Evolutionary conservation across 1,140 invertebrate genomes (phyloP).

Genomic region (Dendroctonus valens): DNA sequence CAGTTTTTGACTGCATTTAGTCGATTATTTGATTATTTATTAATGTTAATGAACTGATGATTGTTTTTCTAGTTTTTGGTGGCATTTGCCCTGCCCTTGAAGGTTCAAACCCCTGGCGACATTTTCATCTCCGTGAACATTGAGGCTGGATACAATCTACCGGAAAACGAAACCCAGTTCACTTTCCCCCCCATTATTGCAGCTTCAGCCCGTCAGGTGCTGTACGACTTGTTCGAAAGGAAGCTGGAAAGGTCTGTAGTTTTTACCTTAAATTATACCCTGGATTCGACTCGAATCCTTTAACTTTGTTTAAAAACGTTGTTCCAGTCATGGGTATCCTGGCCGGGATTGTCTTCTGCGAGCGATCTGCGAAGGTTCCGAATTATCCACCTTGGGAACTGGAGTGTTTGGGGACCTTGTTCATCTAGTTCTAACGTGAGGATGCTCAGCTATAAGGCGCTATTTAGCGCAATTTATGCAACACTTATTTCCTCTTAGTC

Average conservation of each 20-base stretch:
- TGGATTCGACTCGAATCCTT: too few relatives aligned
- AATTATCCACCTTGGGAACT: conserved; percentile 51
- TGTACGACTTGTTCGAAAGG: conserved; percentile 39
- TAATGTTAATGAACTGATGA: too few relatives aligned
- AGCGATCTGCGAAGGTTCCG: conserved; percentile 53
- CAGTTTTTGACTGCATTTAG: too few relatives aligned
- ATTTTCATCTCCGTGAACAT: conserved; percentile 75
- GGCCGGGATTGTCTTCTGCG: conserved; percentile 53
- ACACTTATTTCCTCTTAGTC: conserved; percentile 47
- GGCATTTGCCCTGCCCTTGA: conserved; percentile 70
- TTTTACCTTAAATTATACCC: too few relatives aligned
- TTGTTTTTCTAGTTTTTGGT: conserved; percentile 55
- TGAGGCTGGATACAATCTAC: conserved; percentile 64
- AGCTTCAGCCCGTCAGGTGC: conserved; percentile 23
- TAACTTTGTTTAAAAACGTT: neutral
- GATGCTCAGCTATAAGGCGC: neutral
- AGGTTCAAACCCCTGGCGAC: conserved; percentile 65
- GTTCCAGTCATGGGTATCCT: conserved; percentile 53
- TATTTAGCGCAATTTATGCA: neutral
- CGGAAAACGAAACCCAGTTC: conserved; percentile 38
- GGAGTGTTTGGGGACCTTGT: conserved; percentile 55
- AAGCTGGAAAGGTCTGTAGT: conserved; percentile 42
- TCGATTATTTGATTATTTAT: too few relatives aligned
- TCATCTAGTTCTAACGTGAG: conserved; percentile 56
- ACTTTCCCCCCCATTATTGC: conserved; percentile 38